Conservation (phyloP, 2,113 vertebrate genomes). For the Channa argus region DNA sequence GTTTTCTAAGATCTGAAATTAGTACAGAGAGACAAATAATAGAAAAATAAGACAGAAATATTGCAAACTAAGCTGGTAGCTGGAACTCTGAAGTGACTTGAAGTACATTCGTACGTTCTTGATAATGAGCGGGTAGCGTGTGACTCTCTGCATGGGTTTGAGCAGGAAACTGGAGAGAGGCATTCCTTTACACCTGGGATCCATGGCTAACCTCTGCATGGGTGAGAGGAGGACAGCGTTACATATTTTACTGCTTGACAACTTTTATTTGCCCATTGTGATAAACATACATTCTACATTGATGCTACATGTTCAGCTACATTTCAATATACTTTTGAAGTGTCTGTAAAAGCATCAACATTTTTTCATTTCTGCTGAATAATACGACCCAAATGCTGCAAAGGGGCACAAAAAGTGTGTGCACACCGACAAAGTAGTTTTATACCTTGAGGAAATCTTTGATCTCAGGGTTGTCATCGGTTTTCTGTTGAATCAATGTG, state of each 20-base stretch:
- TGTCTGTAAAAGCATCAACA: too few relatives aligned
- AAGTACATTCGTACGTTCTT: constrained; percentile 88
- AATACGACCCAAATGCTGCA: not conserved
- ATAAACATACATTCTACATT: too few relatives aligned
- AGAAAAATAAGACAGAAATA: not conserved
- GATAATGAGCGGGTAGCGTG: constrained; percentile 97
- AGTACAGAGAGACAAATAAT: not conserved
- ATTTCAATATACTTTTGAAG: too few relatives aligned
- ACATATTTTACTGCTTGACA: too few relatives aligned
- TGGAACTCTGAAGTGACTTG: too few relatives aligned
- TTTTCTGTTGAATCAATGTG: constrained; percentile 97
- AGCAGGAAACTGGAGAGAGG: constrained; percentile 97
- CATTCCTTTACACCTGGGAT: constrained; percentile 98
- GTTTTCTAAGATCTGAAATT: constrained; percentile 92
- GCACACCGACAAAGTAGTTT: not conserved
- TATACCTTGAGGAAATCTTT: constrained; percentile 95
- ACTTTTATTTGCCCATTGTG: too few relatives aligned
- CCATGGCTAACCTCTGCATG: constrained; percentile 95
- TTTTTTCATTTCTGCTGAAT: not conserved
- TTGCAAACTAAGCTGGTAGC: not conserved
- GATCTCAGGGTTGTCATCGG: constrained; percentile 94
- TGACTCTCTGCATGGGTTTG: constrained; percentile 99
- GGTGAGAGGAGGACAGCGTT: not conserved
- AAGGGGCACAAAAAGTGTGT: not conserved
- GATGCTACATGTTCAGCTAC: too few relatives aligned